Evolutionary conservation across 2,797 vertebrate genomes (phyloP).

Genomic region (Bryconaethiops microstoma): DNA sequence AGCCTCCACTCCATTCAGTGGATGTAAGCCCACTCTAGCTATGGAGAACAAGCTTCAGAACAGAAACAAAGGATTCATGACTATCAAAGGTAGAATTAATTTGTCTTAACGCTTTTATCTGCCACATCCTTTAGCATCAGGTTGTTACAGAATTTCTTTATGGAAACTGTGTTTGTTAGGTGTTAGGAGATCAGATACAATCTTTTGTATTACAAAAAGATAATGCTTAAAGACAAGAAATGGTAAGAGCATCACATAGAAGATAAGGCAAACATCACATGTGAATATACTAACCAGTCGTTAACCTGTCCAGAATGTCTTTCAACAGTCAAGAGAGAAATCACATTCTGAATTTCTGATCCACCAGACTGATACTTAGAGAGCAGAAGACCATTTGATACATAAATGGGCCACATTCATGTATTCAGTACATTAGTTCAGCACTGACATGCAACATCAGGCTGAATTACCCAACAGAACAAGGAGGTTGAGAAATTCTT

Average conservation of each 20-base stretch:
- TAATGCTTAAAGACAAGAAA: constrained; percentile 40
- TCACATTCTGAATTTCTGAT: constrained; percentile 45
- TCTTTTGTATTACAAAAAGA: constrained; percentile 36
- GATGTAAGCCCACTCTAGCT: neutral
- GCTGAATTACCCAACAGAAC: neutral
- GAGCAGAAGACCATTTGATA: constrained; percentile 30
- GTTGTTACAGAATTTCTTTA: constrained; percentile 1
- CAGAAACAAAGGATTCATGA: constrained; percentile 18
- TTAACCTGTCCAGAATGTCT: constrained; percentile 45
- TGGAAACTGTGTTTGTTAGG: constrained; percentile 7
- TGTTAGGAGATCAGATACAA: constrained; percentile 32
- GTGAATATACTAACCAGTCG: constrained; percentile 36
- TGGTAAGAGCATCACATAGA: constrained; percentile 44
- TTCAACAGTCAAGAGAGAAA: constrained; percentile 49
- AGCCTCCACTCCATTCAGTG: constrained; percentile 12
- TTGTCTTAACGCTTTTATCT: neutral
- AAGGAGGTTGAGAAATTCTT: neutral
- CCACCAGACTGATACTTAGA: constrained; percentile 30
- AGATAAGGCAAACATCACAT: constrained; percentile 51
- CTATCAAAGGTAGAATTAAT: neutral
- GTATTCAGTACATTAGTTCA: constrained; percentile 24
- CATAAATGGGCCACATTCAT: constrained; percentile 41
- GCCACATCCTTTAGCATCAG: constrained; percentile 5
- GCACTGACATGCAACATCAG: neutral
- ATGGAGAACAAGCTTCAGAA: constrained; percentile 28